phyloP scores from a whole-genome alignment of 2,888 invertebrate species.

The Cataglyphis rosenhaueri region DNA sequence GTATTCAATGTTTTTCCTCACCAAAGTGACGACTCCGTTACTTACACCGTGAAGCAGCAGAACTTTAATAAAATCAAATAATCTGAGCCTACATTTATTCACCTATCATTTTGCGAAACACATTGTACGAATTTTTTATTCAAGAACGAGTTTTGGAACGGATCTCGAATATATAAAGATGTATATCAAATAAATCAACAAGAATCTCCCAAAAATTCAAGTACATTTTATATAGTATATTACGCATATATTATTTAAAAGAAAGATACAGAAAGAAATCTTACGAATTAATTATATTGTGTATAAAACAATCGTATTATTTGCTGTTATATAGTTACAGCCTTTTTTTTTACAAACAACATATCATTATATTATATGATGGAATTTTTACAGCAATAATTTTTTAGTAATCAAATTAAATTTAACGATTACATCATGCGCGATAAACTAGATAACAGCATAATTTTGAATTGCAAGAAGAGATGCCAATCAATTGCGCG shows the following conservation, averaged over 20 bases:
- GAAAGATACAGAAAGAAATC: conserved; percentile 1
- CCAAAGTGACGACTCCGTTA: conserved; percentile 45
- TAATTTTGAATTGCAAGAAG: conserved; percentile 30
- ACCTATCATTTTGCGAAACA: conserved; percentile 65
- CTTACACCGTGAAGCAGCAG: conserved; percentile 46
- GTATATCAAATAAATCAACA: conserved; percentile 13
- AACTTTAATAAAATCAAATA: conserved; percentile 50
- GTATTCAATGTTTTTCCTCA: conserved; percentile 78
- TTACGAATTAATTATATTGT: neutral
- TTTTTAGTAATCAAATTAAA: conserved; percentile 14
- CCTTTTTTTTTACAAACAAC: conserved; percentile 8
- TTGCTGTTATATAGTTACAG: neutral
- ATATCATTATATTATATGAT: neutral
- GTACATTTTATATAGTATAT: neutral
- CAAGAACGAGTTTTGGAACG: conserved; percentile 55
- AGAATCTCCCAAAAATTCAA: neutral
- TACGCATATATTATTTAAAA: conserved; percentile 13
- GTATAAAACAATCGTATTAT: conserved; percentile 11
- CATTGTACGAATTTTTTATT: neutral
- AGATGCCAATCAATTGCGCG: conserved; percentile 64
- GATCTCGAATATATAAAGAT: conserved; percentile 6
- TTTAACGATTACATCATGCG: conserved; percentile 14
- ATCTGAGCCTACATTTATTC: conserved; percentile 78
- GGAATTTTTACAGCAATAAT: conserved; percentile 11
- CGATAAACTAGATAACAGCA: conserved; percentile 12